Conservation (phyloP, 2,888 invertebrate species). For the Chirona hameri region DNA sequence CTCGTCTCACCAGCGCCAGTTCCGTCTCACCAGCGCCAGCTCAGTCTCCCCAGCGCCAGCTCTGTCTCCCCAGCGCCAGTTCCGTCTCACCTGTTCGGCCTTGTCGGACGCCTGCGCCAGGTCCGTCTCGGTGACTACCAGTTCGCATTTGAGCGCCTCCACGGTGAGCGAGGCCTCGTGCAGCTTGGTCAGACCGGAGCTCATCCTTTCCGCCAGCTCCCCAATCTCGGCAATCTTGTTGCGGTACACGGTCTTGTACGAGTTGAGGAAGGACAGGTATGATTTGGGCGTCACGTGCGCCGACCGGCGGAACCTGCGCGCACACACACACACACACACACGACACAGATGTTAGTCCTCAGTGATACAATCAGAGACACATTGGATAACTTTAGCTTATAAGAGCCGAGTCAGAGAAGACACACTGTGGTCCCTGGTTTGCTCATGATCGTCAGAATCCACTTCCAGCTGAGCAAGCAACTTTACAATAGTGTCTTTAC, state of each 20-base stretch:
- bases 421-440: no score
- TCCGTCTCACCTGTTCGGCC: constrained; percentile 67
- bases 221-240: constrained; percentile 84
- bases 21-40: neutral
- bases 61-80: neutral
- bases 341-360: constrained; percentile 13
- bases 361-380: neutral
- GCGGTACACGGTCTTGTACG: constrained; percentile 90
- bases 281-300: constrained; percentile 97
- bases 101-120: constrained; percentile 87
- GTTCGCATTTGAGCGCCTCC: constrained; percentile 81
- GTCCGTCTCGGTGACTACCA: constrained; percentile 92
- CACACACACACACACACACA: no score
- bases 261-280: constrained; percentile 89
- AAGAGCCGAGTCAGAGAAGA: no score
- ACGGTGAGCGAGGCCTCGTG: constrained; percentile 94
- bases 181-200: constrained; percentile 88
- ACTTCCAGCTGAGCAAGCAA: no score
- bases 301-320: constrained; percentile 72
- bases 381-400: no score
- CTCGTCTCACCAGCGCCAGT: no score
- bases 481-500: no score
- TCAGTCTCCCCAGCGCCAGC: neutral
- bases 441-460: no score
- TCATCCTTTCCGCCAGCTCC: constrained; percentile 87